Base-by-base conservation (phyloP, 2,797 vertebrate species). In the Cryptoprocta ferox region DNA sequence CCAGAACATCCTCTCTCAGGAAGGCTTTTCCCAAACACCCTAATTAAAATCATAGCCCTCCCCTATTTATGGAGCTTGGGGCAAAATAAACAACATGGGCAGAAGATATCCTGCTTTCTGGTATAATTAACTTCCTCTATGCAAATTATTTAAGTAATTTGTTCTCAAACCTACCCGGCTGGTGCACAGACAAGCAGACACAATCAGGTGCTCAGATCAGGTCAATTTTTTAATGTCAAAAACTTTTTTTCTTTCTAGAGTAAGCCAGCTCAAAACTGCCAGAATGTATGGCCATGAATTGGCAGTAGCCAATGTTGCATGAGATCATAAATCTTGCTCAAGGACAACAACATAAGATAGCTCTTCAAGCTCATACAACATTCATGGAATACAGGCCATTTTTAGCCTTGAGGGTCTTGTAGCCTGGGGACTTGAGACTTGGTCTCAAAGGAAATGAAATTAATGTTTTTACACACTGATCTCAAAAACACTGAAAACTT, bases 381-480 rank as follows among this genome's bases (percentile, higher is more conserved):
- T 96, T 97, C 96, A 91, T 91, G 83, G 88, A 82, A 80, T 86
- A 50, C 32, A 42, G 75, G 88, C 37, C 94, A 80, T 94, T 95
- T 97, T 91, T 70, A 91, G 79, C 70, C 21, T 35, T 53, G 39
- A 78, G 37, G 75, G 12, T 68, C 91, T 68, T 87, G 39, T 21
- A 88, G 76, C 68, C 68, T 13, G 84, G 37, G 42, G 32, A 71
- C 71, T 59, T 71, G 75, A 92, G 81, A 68, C 37, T 66, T 92
- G 65, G 30, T 88, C 65, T 82, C 66, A 90, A 92, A 96, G 81
- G 78, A 96, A 98, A 97, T 89, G 63, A 97, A 96, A 88, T 96
- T 50, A 88, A 95, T 85, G 65, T 91, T 91, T 93, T 89, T 76
- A 85, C 5, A 63, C 35, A 81, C 68, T 70, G 42, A 94, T 95